phyloP scores from a whole-genome alignment of 2,888 invertebrate genomes.

The Drosophila monieri region DNA sequence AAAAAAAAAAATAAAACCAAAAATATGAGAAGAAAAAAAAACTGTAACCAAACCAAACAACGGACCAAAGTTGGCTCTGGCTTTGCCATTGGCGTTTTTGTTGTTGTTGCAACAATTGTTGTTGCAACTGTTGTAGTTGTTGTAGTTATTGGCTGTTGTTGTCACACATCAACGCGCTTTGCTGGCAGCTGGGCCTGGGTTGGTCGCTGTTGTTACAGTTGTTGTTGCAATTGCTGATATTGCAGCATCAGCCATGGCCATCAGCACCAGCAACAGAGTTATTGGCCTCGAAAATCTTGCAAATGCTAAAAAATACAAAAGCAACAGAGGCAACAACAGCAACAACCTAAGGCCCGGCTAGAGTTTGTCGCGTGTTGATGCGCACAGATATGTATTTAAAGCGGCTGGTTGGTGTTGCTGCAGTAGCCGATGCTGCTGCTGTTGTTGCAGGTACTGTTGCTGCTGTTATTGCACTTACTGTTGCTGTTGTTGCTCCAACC shows the following conservation, averaged over 20 bases:
- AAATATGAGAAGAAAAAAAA: slow-evolving; percentile 6
- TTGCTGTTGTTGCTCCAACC: slow-evolving; percentile 28
- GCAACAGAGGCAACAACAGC: slow-evolving; percentile 24
- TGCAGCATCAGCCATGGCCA: slow-evolving; percentile 63
- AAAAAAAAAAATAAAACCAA: not conserved
- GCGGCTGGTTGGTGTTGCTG: slow-evolving; percentile 44
- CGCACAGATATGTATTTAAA: slow-evolving; percentile 71
- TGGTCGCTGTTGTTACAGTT: slow-evolving; percentile 21
- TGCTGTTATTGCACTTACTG: slow-evolving; percentile 4
- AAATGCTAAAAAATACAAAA: slow-evolving; percentile 68
- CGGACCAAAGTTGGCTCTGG: slow-evolving; percentile 49
- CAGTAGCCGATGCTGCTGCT: not conserved
- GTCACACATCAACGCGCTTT: slow-evolving; percentile 73
- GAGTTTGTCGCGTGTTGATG: slow-evolving; percentile 75
- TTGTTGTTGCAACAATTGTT: slow-evolving; percentile 22
- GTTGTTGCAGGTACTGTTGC: slow-evolving; percentile 5
- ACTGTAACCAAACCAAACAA: slow-evolving; percentile 42
- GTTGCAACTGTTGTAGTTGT: slow-evolving; percentile 33
- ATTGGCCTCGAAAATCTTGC: slow-evolving; percentile 77
- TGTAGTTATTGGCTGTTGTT: slow-evolving; percentile 73
- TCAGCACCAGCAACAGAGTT: slow-evolving; percentile 74
- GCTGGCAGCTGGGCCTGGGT: slow-evolving; percentile 48
- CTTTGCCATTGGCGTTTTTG: slow-evolving; percentile 45
- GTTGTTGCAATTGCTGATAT: slow-evolving; percentile 45
- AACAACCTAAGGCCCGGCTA: slow-evolving; percentile 43